Base-by-base conservation (phyloP, 2,797 vertebrate species). In the Acanthis flammea region DNA sequence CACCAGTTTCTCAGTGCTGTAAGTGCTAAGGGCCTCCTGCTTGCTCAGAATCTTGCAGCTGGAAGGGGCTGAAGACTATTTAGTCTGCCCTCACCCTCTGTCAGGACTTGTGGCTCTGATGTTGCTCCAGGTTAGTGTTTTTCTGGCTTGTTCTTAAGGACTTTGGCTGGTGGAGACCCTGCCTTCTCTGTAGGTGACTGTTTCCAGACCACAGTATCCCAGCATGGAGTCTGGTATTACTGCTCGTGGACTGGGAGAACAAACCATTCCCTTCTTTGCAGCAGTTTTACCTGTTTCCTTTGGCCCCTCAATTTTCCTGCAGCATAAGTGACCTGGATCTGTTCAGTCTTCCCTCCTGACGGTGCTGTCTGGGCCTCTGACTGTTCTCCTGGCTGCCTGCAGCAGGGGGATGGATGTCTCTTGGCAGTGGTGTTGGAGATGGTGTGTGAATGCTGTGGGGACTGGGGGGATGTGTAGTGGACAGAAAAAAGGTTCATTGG, bases 81-180 rank as follows among this genome's bases (percentile, higher is more conserved):
- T 62, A 62, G 57, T 39, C 48, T 63, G 78, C 76, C 55, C 53
- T 65, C 14, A 7, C 37, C 39, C 57, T 86, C 21, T 7, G 37
- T 77, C 68, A 54, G 87, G 84, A 66, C 84, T 82, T 60, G 60
- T 85, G 86, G 31, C 72, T 88, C 71, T 82, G 63, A 35, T 75
- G 55, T 73, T 76, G 48, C 68, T 94, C 61, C 91, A 91, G 81
- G 61, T 91, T 79, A 63, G 68, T 80, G 81, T 89, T 93, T 89
- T 78, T 75, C 50, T 75, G 11, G 53, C 76, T 65, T 47, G 8
- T 68, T 91, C 78, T 71, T 54, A 27, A 80, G 89, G 87, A 27
- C 72, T 74, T 80, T 48, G 81, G 45, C 85, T 86, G 71, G 8
- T 62, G 44, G n/a, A 79, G 51, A 47, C 41, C 7, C 51, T 45